Evolutionary conservation across 1,140 invertebrate species (phyloP).

Genomic region (Bombus polaris): DNA sequence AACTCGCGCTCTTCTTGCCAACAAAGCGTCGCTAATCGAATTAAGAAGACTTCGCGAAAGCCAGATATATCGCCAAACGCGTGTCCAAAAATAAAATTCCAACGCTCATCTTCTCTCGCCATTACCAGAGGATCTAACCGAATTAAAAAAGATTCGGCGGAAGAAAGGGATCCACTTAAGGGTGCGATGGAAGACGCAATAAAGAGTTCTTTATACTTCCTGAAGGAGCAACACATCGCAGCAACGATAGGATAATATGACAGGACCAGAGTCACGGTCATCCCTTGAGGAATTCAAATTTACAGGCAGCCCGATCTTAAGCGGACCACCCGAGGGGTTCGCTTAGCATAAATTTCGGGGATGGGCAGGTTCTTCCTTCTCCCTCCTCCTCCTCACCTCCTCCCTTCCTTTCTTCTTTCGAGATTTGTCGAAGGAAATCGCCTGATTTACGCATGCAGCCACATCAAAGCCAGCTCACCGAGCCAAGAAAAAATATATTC

Average conservation of each 20-base stretch:
- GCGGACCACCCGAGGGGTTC: constrained; percentile 43
- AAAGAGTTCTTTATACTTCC: constrained; percentile 25
- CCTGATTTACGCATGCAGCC: constrained; percentile 29
- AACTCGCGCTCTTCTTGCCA: neutral
- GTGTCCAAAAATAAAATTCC: neutral
- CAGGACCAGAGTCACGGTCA: constrained; percentile 29
- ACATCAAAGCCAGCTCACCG: constrained; percentile 25
- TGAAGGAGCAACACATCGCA: neutral
- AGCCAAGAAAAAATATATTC: constrained; percentile 19
- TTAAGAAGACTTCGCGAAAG: neutral
- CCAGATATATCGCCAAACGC: neutral
- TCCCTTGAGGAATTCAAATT: constrained; percentile 43
- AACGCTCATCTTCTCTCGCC: neutral
- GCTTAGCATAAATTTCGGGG: constrained; percentile 45
- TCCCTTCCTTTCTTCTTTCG: neutral
- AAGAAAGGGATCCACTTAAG: neutral
- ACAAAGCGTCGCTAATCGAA: neutral
- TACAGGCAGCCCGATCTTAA: constrained; percentile 17
- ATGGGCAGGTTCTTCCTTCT: constrained; percentile 15
- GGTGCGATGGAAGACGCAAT: constrained; percentile 3
- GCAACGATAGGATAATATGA: constrained; percentile 25
- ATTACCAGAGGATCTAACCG: neutral
- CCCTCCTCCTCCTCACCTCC: no score
- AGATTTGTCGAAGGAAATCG: constrained; percentile 44
- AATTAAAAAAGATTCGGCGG: neutral